A percentile compares a stretch with the other conserved stretches of the same genome.
Conservation (phyloP, 2,888 invertebrate species). For the Pteria penguin region DNA sequence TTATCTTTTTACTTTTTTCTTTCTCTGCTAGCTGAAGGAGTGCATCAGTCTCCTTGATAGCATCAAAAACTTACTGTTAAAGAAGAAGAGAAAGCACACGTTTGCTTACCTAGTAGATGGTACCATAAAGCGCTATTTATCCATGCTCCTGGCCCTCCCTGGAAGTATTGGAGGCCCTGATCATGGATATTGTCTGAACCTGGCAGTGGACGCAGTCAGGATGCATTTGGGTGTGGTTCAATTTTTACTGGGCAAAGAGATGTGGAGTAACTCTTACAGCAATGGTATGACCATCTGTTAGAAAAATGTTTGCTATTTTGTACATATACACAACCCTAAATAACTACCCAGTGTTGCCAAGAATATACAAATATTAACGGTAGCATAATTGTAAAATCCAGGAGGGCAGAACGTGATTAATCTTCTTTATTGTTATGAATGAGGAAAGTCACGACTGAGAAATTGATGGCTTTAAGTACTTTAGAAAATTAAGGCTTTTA, state of each 20-base stretch:
- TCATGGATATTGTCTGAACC: constrained; percentile 52
- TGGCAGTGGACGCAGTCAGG: constrained; percentile 61
- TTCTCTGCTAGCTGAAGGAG: constrained; percentile 27
- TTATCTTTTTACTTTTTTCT: neutral
- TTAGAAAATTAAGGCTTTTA: too few relatives aligned
- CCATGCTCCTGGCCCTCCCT: constrained; percentile 55
- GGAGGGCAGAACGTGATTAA: too few relatives aligned
- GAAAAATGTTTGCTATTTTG: too few relatives aligned
- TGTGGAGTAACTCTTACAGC: constrained; percentile 3
- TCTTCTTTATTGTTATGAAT: too few relatives aligned
- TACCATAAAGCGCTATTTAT: constrained; percentile 58
- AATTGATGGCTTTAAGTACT: too few relatives aligned
- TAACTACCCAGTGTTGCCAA: too few relatives aligned
- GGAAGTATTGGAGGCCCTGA: neutral
- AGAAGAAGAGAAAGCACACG: constrained; percentile 34
- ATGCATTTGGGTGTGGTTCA: constrained; percentile 57
- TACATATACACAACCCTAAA: too few relatives aligned
- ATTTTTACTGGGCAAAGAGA: constrained; percentile 50
- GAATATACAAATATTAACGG: too few relatives aligned
- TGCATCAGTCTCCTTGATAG: constrained; percentile 16
- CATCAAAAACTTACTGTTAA: constrained; percentile 16
- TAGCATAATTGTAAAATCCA: too few relatives aligned
- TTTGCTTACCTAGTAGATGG: constrained; percentile 50
- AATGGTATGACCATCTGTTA: constrained; percentile 9
- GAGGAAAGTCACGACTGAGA: too few relatives aligned